Percentiles rank a stretch among this genome's conserved stretches.
Conservation (phyloP, 2,113 vertebrate genomes). For the Cheirogaleus medius region DNA sequence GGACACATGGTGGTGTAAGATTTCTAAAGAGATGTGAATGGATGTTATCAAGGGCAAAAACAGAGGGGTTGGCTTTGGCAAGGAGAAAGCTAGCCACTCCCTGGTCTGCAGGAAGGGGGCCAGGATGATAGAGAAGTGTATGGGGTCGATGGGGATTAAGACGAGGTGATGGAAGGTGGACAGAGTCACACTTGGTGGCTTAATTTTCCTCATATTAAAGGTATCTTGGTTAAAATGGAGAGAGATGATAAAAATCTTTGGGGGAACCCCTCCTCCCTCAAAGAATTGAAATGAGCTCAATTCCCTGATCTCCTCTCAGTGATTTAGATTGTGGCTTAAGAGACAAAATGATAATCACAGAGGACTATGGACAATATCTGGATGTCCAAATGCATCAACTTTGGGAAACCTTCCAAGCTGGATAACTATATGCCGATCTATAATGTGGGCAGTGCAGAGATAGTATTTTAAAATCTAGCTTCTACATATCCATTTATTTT, state of each 20-base stretch:
- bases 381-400: not conserved
- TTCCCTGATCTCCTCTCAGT: not conserved
- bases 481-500: not conserved
- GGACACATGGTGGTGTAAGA: not conserved
- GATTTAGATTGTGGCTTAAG: not conserved
- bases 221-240: not conserved
- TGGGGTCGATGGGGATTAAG: not conserved
- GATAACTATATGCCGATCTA: not conserved
- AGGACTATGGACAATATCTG: not conserved
- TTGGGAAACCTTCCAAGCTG: not conserved
- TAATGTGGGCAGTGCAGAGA: not conserved
- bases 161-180: not conserved
- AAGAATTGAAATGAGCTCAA: not conserved
- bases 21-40: not conserved
- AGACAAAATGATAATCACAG: not conserved
- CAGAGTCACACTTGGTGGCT: not conserved
- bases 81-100: not conserved
- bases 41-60: not conserved
- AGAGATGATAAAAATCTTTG: not conserved
- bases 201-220: not conserved
- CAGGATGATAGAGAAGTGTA: not conserved
- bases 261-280: not conserved
- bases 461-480: not conserved
- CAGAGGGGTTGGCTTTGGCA: not conserved
- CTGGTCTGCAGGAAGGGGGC: not conserved